These are phyloP conservation scores for Misgurnus anguillicaudatus DNA, from an alignment of 2,113 vertebrate genomes.

Conservation along the genomic window DNA sequence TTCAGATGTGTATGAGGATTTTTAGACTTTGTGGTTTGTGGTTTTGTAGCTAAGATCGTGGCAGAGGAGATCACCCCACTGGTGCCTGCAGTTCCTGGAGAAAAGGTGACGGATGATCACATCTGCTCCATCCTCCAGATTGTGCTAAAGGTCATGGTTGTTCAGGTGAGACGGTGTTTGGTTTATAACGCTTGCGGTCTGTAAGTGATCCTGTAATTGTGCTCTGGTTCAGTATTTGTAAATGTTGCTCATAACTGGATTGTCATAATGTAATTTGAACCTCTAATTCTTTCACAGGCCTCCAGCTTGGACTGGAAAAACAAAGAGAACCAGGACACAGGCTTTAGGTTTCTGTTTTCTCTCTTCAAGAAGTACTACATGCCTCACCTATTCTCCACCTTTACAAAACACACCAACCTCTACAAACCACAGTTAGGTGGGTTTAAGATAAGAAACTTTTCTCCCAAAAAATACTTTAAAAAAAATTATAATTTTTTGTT, in stretches of 20 bases:
- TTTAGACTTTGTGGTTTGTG: conserved; percentile 12
- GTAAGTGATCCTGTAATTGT: no score
- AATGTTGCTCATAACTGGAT: neutral
- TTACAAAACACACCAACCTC: conserved; percentile 94
- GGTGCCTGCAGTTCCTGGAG: conserved; percentile 85
- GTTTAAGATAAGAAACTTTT: conserved; percentile 36
- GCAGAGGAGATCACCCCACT: conserved; percentile 95
- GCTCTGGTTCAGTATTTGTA: neutral
- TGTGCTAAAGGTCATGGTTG: conserved; percentile 93
- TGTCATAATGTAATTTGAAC: conserved; percentile 51
- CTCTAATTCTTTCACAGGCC: conserved; percentile 74
- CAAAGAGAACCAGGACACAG: conserved; percentile 94
- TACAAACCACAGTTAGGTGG: conserved; percentile 97
- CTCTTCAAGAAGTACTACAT: conserved; percentile 98
- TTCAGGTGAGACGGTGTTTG: conserved; percentile 80
- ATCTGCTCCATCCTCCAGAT: conserved; percentile 94
- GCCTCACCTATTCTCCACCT: conserved; percentile 94
- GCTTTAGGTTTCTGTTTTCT: conserved; percentile 96
- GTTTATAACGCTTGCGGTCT: neutral
- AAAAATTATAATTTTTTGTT: neutral
- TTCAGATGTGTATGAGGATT: no score
- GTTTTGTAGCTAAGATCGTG: conserved; percentile 84
- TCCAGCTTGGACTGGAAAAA: conserved; percentile 96
- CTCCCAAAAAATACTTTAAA: neutral
- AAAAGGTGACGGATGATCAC: conserved; percentile 90